A percentile compares a stretch with the other conserved stretches of the same genome.
Evolutionary conservation across 2,888 invertebrate species (phyloP).

Genomic region (Alloplasta piceator): DNA sequence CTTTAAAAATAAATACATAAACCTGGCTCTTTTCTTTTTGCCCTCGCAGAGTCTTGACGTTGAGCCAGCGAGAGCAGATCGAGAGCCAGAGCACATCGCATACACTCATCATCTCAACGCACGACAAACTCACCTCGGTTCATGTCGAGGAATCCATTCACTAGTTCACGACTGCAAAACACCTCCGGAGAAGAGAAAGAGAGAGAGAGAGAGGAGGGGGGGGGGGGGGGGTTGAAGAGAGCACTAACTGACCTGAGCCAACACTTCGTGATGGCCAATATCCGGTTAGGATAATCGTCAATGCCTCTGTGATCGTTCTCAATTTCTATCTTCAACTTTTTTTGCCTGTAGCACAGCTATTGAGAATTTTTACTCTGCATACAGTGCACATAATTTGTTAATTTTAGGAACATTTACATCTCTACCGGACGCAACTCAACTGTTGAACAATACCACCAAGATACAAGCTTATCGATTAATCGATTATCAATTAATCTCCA

Average conservation of each 20-base stretch:
- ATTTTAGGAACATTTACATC: too few relatives aligned
- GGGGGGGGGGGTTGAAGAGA: too few relatives aligned
- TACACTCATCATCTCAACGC: slow-evolving; percentile 35
- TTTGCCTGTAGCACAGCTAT: background rate
- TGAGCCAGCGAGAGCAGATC: slow-evolving; percentile 10
- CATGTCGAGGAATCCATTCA: slow-evolving; percentile 61
- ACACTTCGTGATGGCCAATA: slow-evolving; percentile 77
- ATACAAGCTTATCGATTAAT: too few relatives aligned
- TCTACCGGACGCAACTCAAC: too few relatives aligned
- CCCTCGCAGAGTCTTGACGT: slow-evolving; percentile 6
- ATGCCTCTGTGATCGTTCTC: slow-evolving; percentile 34
- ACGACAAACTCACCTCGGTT: slow-evolving; percentile 32
- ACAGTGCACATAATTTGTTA: too few relatives aligned
- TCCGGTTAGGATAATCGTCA: slow-evolving; percentile 75
- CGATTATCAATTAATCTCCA: too few relatives aligned
- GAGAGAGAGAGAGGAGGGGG: too few relatives aligned
- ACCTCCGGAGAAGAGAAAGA: slow-evolving; percentile 28
- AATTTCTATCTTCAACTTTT: background rate
- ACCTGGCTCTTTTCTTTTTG: slow-evolving; percentile 22
- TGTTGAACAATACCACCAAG: too few relatives aligned
- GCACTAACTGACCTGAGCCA: slow-evolving; percentile 74
- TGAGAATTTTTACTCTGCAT: too few relatives aligned
- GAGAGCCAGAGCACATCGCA: slow-evolving; percentile 53
- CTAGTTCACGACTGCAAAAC: slow-evolving; percentile 53
- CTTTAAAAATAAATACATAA: slow-evolving; percentile 28